Base-by-base conservation (phyloP, 2,888 invertebrate genomes). In the Cephus nigrinus region DNA sequence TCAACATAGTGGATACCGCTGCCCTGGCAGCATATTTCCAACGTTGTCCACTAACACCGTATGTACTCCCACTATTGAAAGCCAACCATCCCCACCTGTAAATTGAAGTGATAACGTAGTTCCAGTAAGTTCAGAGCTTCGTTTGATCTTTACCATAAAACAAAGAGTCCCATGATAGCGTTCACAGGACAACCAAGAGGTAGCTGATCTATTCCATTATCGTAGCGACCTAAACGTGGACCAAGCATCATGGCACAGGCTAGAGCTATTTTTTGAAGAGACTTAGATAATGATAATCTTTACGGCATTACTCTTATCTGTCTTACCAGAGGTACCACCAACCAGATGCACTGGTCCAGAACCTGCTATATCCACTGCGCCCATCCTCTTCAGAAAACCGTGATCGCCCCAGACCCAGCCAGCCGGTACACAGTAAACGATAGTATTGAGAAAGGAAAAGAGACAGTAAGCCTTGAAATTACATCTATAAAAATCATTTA, bases 391-490 rank as follows among this genome's bases (percentile, higher is more conserved):
- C 11, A 98, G 93, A 91, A 98, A 98, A 0, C 98, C 98, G 88
- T 97, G 96, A 36, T 95, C 94, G 1, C 96, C 96, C 97, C 97
- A 97, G 68, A 98, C 95, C 98, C 98, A 98, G 1, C 98, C 98
- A 0, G 98, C 98, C 0, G 98, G 98, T 80, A 98, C 94, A 89
- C 98, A 97, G 92, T 98, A 98, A 12, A 98, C 96, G 3, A 96
- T 93, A 0, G 98, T 98, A 88, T 98, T 98, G 32, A 97, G 90
- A 76, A 97, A 94, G 1, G 98, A 98, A 92, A 97, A 98, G 31
- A 98, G 81, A 86, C 98, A 98, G 89, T 98, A 98, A 0, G 98
- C 97, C 87, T 96, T 96, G 91, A 98, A 97, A 92, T 97, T 96
- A 90, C 97, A 97, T 80, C 97, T 97, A 92, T 0, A 86, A 88